A percentile compares a stretch with the other conserved stretches of the same genome.
Conservation (phyloP, 2,113 vertebrate genomes). For the Chascanopsetta lugubris region DNA sequence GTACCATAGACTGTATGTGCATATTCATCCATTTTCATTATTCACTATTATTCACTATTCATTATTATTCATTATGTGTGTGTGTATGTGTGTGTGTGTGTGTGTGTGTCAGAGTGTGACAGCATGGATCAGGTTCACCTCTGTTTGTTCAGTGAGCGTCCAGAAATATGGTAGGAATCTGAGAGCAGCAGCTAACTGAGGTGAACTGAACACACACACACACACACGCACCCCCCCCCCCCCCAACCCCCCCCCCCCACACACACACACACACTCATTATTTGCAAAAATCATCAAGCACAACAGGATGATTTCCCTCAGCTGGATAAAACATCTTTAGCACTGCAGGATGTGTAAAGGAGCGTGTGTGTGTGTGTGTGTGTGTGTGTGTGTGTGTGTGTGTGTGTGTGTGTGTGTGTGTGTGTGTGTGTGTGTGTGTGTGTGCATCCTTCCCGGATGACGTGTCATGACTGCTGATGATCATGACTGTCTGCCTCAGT, state of each 20-base stretch:
- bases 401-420: background rate
- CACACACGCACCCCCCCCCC: background rate
- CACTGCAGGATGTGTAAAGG: background rate
- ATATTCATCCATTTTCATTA: too few relatives aligned
- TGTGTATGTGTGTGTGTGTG: background rate
- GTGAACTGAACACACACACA: slow-evolving; percentile 4
- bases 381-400: background rate
- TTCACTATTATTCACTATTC: too few relatives aligned
- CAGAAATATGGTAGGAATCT: slow-evolving; percentile 58
- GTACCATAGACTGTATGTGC: slow-evolving; percentile 12
- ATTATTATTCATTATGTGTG: slow-evolving; percentile 35
- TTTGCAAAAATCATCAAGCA: background rate
- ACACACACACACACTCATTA: background rate
- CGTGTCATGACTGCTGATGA: slow-evolving; percentile 37
- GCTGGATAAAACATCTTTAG: background rate
- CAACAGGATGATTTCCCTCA: background rate
- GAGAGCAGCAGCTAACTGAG: slow-evolving; percentile 13
- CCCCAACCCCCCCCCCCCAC: too few relatives aligned
- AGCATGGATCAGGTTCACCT: slow-evolving; percentile 49
- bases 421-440: slow-evolving; percentile 9
- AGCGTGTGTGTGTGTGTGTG: background rate
- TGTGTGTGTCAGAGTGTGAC: slow-evolving; percentile 42
- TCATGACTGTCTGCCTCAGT: slow-evolving; percentile 57
- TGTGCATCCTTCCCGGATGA: slow-evolving; percentile 63
- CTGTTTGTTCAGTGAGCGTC: slow-evolving; percentile 40